phyloP scores from a whole-genome alignment of 2,797 vertebrate species.

The Alfaro cultratus region DNA sequence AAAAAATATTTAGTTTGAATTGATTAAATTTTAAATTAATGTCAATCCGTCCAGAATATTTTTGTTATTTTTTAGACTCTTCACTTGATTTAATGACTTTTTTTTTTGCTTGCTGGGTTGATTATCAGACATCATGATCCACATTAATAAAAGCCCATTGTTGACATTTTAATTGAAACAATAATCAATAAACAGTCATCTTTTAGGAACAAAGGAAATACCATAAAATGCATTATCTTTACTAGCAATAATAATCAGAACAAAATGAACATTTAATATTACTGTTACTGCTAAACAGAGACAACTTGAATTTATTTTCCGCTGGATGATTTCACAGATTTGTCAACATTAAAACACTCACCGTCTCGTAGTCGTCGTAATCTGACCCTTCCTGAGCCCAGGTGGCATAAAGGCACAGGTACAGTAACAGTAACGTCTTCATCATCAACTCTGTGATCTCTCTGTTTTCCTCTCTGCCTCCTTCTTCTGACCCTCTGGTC shows the following conservation, averaged over 20 bases:
- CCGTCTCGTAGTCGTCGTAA: slow-evolving; percentile 59
- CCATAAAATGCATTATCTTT: no score
- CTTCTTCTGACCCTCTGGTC: slow-evolving; percentile 5
- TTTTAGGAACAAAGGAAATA: background rate
- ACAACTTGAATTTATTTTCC: background rate
- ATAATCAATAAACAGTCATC: no score
- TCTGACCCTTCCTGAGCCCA: slow-evolving; percentile 24
- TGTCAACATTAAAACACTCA: slow-evolving; percentile 38
- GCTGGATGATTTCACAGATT: background rate
- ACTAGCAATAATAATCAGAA: no score
- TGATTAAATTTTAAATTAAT: background rate
- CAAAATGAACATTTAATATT: background rate
- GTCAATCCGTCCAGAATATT: background rate
- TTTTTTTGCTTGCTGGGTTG: background rate
- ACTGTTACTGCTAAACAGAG: background rate
- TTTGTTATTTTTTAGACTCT: background rate
- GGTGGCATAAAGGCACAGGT: slow-evolving; percentile 28
- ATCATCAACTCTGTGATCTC: slow-evolving; percentile 14
- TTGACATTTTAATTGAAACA: background rate
- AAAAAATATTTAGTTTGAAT: background rate
- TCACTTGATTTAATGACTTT: background rate
- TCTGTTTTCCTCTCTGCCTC: background rate
- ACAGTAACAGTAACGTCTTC: slow-evolving; percentile 59
- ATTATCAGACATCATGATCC: background rate
- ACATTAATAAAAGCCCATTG: background rate